Conservation (phyloP, 2,113 vertebrate genomes). For the Erpornis zantholeuca region DNA sequence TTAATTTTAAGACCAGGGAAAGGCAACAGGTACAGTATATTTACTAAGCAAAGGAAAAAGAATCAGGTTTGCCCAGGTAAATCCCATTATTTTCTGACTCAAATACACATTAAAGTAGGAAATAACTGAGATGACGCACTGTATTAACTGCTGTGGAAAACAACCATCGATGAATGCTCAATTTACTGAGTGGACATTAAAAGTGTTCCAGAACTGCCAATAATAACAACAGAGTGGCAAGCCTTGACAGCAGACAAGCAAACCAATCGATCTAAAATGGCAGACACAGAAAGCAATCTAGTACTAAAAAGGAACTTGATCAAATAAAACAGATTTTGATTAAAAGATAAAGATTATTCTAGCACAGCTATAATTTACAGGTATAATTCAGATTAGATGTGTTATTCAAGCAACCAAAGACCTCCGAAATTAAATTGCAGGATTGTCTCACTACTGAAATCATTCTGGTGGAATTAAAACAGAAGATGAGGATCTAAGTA, state of each 20-base stretch:
- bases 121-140: constrained; percentile 11
- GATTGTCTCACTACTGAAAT: not conserved
- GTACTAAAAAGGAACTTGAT: not conserved
- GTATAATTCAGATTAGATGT: not conserved
- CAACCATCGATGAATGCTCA: not conserved
- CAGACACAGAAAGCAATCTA: not conserved
- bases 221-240: not conserved
- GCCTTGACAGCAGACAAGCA: not conserved
- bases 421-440: not conserved
- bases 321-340: not conserved
- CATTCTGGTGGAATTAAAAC: fast-evolving
- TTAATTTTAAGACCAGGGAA: no score
- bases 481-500: not conserved
- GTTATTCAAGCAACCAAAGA: not conserved
- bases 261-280: not conserved
- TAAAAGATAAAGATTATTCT: not conserved
- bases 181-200: not conserved
- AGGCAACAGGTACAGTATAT: not conserved
- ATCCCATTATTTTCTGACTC: constrained; percentile 31
- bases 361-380: not conserved
- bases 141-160: constrained; percentile 21
- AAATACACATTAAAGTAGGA: constrained; percentile 43
- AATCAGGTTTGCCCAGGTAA: not conserved
- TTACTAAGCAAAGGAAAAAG: constrained; percentile 1
- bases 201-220: constrained; percentile 13